Percentiles rank a stretch among this genome's conserved stretches.
Evolutionary conservation across 1,140 invertebrate species (phyloP).

Genomic region (Anastrepha ludens): DNA sequence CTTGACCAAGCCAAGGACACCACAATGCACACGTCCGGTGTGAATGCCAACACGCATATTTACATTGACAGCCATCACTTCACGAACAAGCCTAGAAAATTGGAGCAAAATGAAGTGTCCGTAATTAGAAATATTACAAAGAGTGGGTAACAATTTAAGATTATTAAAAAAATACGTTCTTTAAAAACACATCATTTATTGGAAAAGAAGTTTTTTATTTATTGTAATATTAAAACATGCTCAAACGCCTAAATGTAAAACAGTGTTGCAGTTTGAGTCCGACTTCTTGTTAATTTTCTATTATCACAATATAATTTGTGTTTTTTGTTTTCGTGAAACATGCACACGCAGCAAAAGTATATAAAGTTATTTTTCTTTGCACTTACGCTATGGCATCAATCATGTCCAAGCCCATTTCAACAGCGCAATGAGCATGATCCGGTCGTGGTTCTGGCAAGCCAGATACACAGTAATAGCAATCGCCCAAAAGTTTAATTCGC

Average conservation of each 20-base stretch:
- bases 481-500: conserved; percentile 92
- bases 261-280: not conserved
- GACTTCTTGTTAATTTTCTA: not conserved
- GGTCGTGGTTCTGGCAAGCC: conserved; percentile 90
- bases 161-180: not conserved
- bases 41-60: conserved; percentile 98
- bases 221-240: not conserved
- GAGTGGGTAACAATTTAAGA: not conserved
- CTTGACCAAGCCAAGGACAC: conserved; percentile 89
- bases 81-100: conserved; percentile 83
- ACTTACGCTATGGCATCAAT: conserved; percentile 97
- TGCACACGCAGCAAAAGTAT: not conserved
- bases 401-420: conserved; percentile 97
- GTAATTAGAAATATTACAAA: not conserved
- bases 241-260: conserved; percentile 17
- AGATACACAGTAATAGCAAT: conserved; percentile 96
- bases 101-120: not conserved
- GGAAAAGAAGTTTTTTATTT: not conserved
- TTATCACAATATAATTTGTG: too few species aligned
- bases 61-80: conserved; percentile 92
- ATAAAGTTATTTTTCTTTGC: not conserved
- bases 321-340: conserved; percentile 10
- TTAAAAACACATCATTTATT: not conserved
- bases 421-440: conserved; percentile 94
- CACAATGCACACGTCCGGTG: conserved; percentile 94